A percentile compares a stretch with the other conserved stretches of the same genome.
Conservation (phyloP, 2,113 vertebrate species). For the Mormyrus lacerda region DNA sequence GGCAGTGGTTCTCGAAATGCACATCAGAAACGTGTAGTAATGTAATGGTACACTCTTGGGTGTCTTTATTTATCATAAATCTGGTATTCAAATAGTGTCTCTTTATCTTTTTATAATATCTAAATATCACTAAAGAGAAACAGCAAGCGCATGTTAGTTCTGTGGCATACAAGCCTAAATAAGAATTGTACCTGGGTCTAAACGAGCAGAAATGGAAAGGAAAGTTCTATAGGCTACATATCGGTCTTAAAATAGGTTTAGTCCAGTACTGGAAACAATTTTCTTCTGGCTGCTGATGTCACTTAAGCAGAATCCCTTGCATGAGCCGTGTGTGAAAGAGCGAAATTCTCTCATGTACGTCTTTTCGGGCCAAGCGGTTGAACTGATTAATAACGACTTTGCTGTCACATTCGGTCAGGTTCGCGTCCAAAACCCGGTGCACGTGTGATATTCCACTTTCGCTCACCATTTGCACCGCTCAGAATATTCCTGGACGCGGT, state of each 20-base stretch:
- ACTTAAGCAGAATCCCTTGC: neutral
- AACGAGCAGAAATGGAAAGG: neutral
- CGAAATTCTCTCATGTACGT: neutral
- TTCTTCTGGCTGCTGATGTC: neutral
- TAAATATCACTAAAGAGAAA: neutral
- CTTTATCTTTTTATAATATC: neutral
- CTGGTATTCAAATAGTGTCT: neutral
- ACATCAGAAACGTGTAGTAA: neutral
- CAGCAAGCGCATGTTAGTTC: neutral
- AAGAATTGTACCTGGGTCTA: neutral
- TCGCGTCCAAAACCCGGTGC: neutral
- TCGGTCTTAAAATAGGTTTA: constrained; percentile 3
- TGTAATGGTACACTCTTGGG: neutral
- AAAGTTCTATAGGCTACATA: neutral
- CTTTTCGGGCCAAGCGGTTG: neutral
- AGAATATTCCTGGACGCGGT: neutral
- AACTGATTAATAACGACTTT: neutral
- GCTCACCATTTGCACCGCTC: neutral
- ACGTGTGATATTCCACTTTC: neutral
- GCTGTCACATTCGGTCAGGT: neutral
- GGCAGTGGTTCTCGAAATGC: neutral
- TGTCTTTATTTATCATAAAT: neutral
- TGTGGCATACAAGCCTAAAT: neutral
- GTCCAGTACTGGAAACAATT: constrained; percentile 2
- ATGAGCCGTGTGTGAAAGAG: neutral